Evolutionary conservation across 1,140 invertebrate genomes (phyloP).

Genomic region (Sitodiplosis mosellana): DNA sequence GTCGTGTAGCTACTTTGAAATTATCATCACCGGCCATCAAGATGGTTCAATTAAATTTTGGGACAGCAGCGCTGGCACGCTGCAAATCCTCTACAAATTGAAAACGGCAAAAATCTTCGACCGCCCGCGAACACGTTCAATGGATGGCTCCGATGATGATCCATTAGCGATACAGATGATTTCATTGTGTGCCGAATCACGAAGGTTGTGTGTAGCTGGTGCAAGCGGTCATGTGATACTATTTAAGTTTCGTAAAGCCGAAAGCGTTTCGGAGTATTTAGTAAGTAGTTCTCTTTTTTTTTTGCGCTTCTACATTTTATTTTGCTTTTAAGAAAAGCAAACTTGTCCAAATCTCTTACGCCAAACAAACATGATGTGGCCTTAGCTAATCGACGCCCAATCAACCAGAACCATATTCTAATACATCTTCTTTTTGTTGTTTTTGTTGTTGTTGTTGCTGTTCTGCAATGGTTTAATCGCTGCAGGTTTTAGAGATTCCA

Average conservation of each 20-base stretch:
- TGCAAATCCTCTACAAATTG: conserved; percentile 91
- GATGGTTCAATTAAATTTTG: conserved; percentile 95
- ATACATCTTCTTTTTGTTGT: conserved; percentile 1
- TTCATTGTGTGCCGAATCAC: conserved; percentile 81
- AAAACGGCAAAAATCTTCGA: conserved; percentile 94
- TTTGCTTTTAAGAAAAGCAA: no score
- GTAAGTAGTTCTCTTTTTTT: conserved; percentile 32
- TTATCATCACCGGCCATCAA: conserved; percentile 90
- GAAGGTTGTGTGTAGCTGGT: conserved; percentile 72
- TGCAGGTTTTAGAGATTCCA: conserved; percentile 70
- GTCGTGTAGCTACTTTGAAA: conserved; percentile 89
- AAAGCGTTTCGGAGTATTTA: conserved; percentile 64
- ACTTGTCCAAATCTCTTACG: no score
- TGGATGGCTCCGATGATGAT: conserved; percentile 50
- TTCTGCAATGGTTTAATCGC: conserved; percentile 4
- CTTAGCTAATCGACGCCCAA: no score
- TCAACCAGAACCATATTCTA: not conserved
- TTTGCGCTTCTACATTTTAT: no score
- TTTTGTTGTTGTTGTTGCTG: conserved; percentile 1
- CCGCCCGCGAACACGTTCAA: conserved; percentile 37
- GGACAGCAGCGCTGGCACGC: conserved; percentile 83
- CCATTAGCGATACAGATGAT: conserved; percentile 88
- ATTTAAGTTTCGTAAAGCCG: conserved; percentile 87
- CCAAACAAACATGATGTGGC: no score
- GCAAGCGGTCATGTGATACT: conserved; percentile 81